A percentile compares a stretch with the other conserved stretches of the same genome.
These are phyloP conservation scores for Pyrocoelia pectoralis DNA, from an alignment of 2,888 invertebrate genomes.

Conservation along the genomic window DNA sequence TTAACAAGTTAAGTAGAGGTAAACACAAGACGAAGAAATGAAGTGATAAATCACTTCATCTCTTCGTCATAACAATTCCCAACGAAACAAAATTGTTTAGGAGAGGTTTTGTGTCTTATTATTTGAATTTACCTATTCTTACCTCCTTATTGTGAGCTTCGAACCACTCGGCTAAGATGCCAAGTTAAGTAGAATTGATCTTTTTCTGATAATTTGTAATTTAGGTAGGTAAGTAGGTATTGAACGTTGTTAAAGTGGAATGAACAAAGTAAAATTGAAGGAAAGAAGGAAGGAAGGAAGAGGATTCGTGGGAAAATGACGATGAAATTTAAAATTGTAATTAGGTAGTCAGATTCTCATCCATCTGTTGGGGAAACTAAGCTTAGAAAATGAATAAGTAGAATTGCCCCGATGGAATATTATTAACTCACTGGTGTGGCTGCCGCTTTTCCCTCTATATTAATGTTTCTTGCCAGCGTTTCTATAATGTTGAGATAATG, in stretches of 20 bases:
- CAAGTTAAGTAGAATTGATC: neutral
- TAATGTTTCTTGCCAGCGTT: constrained; percentile 42
- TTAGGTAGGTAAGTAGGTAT: constrained; percentile 13
- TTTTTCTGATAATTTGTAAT: constrained; percentile 8
- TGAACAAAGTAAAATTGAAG: constrained; percentile 38
- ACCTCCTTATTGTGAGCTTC: too few relatives aligned
- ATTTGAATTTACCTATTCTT: too few relatives aligned
- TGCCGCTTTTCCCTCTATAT: constrained; percentile 31
- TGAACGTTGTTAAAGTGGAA: constrained; percentile 38
- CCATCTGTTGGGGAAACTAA: constrained; percentile 44
- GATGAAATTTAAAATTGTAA: constrained; percentile 56
- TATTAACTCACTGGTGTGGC: constrained; percentile 41
- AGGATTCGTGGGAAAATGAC: constrained; percentile 33
- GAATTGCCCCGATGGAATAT: constrained; percentile 48
- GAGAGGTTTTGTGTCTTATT: too few relatives aligned
- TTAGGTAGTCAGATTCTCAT: constrained; percentile 43
- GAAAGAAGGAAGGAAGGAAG: constrained; percentile 37
- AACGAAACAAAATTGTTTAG: too few relatives aligned
- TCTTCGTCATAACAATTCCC: too few relatives aligned
- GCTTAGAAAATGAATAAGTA: constrained; percentile 41
- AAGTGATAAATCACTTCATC: too few relatives aligned
- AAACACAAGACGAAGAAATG: too few relatives aligned
- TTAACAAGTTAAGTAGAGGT: too few relatives aligned
- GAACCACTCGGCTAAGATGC: too few relatives aligned
- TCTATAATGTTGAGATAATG: constrained; percentile 55